Conservation (phyloP, 2,113 vertebrate genomes). For the Toxostoma redivivum region DNA sequence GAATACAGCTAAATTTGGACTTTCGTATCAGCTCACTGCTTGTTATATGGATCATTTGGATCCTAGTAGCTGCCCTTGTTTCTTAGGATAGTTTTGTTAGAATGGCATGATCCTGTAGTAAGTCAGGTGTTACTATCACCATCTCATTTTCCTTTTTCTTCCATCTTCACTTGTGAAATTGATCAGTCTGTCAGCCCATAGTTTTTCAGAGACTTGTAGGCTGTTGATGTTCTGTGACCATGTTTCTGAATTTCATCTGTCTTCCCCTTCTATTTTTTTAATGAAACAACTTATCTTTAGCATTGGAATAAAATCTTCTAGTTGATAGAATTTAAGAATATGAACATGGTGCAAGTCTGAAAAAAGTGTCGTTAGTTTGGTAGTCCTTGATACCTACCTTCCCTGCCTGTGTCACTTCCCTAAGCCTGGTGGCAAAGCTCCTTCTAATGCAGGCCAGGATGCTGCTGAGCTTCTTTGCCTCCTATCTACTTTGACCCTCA, state of each 20-base stretch:
- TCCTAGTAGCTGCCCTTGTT: neutral
- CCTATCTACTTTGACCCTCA: neutral
- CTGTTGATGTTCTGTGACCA: neutral
- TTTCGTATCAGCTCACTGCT: neutral
- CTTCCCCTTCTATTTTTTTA: neutral
- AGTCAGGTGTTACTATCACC: neutral
- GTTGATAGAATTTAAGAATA: neutral
- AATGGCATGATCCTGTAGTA: neutral
- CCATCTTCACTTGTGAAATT: neutral
- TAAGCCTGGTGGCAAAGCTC: accelerated
- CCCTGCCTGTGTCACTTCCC: neutral
- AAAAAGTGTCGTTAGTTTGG: neutral
- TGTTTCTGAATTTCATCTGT: neutral
- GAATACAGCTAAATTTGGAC: neutral
- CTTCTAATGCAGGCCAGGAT: neutral
- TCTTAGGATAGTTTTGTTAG: neutral
- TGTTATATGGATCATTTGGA: neutral
- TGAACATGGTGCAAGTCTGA: neutral
- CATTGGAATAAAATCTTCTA: neutral
- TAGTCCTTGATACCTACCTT: neutral
- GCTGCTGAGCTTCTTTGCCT: neutral
- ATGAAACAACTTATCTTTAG: neutral
- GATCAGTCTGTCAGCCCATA: neutral
- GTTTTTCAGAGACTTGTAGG: neutral
- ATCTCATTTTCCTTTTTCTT: neutral